phyloP scores from a whole-genome alignment of 1,140 invertebrate species.

The Euwallacea similis region DNA sequence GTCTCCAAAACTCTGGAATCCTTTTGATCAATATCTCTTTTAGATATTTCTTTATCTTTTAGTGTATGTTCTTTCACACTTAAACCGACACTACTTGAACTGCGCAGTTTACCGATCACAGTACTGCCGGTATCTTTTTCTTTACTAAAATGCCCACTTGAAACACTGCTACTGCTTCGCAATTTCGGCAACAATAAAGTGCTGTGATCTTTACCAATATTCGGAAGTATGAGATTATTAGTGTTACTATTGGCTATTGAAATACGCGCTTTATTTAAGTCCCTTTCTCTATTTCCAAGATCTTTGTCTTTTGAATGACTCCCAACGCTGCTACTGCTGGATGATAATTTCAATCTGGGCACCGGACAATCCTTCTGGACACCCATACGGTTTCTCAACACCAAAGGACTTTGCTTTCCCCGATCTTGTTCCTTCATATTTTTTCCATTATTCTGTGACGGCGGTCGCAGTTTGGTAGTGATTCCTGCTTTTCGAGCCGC shows the following conservation, averaged over 20 bases:
- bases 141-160: not conserved
- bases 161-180: conserved; percentile 15
- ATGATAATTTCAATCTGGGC: conserved; percentile 16
- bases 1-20: not conserved
- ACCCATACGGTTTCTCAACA: conserved; percentile 16
- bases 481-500: not conserved
- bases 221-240: conserved; percentile 7
- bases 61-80: not conserved
- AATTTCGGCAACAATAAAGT: conserved; percentile 1
- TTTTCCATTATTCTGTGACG: no score
- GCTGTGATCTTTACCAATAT: conserved; percentile 1
- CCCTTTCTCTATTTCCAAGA: not conserved
- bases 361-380: not conserved
- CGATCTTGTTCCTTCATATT: conserved; percentile 11
- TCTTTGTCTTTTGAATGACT: conserved; percentile 13
- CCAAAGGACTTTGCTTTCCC: conserved; percentile 25
- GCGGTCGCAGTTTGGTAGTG: not conserved
- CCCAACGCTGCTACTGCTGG: conserved; percentile 12
- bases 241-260: not conserved
- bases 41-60: not conserved
- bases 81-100: not conserved
- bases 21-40: not conserved
- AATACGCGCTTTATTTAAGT: conserved; percentile 8
- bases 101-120: not conserved
- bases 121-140: not conserved